Evolutionary conservation across 1,140 invertebrate genomes (phyloP), one percentile per base, ranked within the genome.

Genomic region (Physella acuta): DNA sequence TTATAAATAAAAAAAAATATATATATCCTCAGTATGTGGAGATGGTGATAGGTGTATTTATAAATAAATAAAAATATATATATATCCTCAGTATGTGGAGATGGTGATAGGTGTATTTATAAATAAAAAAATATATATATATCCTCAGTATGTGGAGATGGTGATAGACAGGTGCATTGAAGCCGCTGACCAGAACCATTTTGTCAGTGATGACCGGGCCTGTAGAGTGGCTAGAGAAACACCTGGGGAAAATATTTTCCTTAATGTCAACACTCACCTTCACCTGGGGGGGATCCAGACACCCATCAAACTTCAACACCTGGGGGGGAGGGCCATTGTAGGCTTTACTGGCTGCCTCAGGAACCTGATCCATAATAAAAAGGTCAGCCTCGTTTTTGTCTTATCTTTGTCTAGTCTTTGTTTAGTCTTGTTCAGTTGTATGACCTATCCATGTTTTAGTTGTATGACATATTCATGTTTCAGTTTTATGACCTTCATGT

Each of bases 361-460:
- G 72, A 97, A 98, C 82, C 86, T 99, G 17, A 92, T 97, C 76
- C 95, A 98, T 81, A 98, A 98, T 80, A 96, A 94, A 76, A 93
- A 95, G 80, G 88, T 90, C 73, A 77, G 73, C 56, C 1, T 28
- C 0, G 8, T 37, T 0, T 34, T 16, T 28, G 16, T 68, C 20
- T 17, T 2, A 30, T 51, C 31, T 64, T 26, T 5, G 4, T 8
- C 5, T 53, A 3, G 4, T 53, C 28, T 3, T 24, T 53, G 51
- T 53, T 24, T 53, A 11, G 8, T 44, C 8, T 11, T 44, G 8
- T n/a, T n/a, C n/a, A n/a, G n/a, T n/a, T n/a, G n/a, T n/a, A n/a
- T n/a, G n/a, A n/a, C n/a, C n/a, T n/a, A 44, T 44, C n/a, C n/a
- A n/a, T n/a, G n/a, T n/a, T n/a, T n/a, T n/a, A n/a, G n/a, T n/a